These are phyloP conservation scores for Thecocarcelia acutangulata DNA, from an alignment of 2,888 invertebrate genomes.

Conservation along the genomic window DNA sequence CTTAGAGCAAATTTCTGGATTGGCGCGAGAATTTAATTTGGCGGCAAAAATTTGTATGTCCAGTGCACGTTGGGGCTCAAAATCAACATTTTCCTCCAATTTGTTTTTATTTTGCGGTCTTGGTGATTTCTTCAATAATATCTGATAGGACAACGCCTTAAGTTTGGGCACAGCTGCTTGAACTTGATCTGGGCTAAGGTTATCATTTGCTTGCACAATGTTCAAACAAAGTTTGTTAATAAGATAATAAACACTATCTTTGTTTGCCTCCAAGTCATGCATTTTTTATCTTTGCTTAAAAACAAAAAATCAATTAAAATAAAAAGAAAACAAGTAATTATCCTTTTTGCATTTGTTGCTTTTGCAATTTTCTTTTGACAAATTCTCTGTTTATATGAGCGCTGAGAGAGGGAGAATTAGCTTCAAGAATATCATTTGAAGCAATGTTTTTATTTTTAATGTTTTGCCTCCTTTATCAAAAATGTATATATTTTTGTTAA, in stretches of 20 bases:
- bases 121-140: constrained; percentile 74
- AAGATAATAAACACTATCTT: constrained; percentile 75
- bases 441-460: no score
- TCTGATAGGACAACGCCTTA: constrained; percentile 73
- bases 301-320: constrained; percentile 37
- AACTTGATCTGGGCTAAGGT: constrained; percentile 53
- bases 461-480: no score
- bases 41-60: constrained; percentile 74
- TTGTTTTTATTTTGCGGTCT: constrained; percentile 48
- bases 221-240: constrained; percentile 73
- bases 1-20: constrained; percentile 69
- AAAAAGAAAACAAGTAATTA: constrained; percentile 19
- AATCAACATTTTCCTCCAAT: constrained; percentile 66
- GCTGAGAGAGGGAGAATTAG: no score
- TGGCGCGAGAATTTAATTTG: constrained; percentile 71
- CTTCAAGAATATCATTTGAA: no score
- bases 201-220: constrained; percentile 66
- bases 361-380: constrained; percentile 3
- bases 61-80: constrained; percentile 74
- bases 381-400: no score
- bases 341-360: constrained; percentile 24
- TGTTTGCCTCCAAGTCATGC: constrained; percentile 70
- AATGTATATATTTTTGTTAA: no score
- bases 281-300: constrained; percentile 57
- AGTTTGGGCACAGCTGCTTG: constrained; percentile 73